Percentiles rank a stretch among this genome's conserved stretches.
These are phyloP conservation scores for Temnopleurus reevesii DNA, from an alignment of 53 echinoderm and acorn worm genomes.

Conservation along the genomic window DNA sequence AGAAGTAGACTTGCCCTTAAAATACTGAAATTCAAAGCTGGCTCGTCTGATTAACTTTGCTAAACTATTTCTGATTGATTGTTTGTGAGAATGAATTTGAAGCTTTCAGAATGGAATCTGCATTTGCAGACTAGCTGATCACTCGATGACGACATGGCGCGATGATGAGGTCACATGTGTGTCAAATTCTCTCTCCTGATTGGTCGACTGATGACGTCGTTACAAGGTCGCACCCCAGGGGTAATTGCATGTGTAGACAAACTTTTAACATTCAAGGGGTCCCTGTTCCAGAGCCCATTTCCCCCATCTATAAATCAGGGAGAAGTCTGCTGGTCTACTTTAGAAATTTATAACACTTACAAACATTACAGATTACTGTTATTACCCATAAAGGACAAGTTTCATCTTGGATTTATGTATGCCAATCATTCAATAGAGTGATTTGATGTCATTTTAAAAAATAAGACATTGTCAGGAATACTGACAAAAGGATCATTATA, in stretches of 20 bases:
- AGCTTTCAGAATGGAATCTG: no score
- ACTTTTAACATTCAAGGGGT: conserved; percentile 12
- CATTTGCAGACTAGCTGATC: no score
- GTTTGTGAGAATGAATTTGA: no score
- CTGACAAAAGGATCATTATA: neutral
- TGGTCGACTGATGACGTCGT: neutral
- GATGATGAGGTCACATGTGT: conserved; percentile 27
- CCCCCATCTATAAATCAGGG: neutral
- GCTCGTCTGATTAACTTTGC: no score
- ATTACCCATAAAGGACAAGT: neutral
- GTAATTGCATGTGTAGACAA: neutral
- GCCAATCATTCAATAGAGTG: neutral
- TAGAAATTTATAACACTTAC: neutral
- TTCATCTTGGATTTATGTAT: neutral
- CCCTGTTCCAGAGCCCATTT: neutral
- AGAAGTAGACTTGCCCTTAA: no score
- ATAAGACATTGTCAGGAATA: neutral
- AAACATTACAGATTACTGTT: neutral
- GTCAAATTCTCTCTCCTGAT: neutral
- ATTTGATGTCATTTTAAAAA: neutral
- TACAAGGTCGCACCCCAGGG: neutral
- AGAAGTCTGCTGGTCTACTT: neutral
- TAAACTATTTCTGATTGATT: no score
- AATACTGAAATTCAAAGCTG: no score
- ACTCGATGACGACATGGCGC: conserved; percentile 15